Percentiles rank a stretch among this genome's conserved stretches.
Evolutionary conservation across 2,888 invertebrate genomes (phyloP).

Genomic region (Chrysolina americana): DNA sequence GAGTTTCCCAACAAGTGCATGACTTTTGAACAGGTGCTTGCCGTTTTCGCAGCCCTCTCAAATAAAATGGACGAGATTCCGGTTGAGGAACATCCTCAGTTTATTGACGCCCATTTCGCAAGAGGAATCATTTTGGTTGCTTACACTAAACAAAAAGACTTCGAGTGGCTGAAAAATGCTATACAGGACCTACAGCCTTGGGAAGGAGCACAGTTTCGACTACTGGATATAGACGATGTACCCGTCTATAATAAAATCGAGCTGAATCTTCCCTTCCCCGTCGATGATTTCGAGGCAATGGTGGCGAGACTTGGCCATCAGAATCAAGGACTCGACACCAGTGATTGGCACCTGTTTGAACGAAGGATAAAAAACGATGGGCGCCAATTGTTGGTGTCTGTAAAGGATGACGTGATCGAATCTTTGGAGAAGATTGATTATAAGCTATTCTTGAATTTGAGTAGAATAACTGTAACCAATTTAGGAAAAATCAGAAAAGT

Average conservation of each 20-base stretch:
- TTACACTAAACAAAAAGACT: constrained; percentile 1
- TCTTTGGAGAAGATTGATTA: constrained; percentile 19
- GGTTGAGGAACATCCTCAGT: not conserved
- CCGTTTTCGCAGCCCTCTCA: not conserved
- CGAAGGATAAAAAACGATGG: constrained; percentile 16
- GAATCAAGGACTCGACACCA: constrained; percentile 30
- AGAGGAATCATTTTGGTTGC: constrained; percentile 10
- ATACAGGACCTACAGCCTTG: not conserved
- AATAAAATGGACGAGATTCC: constrained; percentile 9
- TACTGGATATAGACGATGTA: constrained; percentile 10
- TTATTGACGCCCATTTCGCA: not conserved
- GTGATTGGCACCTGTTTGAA: constrained; percentile 30
- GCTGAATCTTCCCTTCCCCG: constrained; percentile 24
- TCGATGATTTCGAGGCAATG: constrained; percentile 25
- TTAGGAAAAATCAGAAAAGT: constrained; percentile 24
- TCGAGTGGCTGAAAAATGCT: constrained; percentile 3
- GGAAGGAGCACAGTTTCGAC: constrained; percentile 1
- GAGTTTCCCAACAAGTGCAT: constrained; percentile 6
- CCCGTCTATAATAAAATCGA: constrained; percentile 32
- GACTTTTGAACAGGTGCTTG: not conserved
- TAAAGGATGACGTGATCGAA: constrained; percentile 21
- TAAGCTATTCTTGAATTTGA: constrained; percentile 31
- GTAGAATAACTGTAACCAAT: constrained; percentile 25
- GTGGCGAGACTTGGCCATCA: constrained; percentile 31
- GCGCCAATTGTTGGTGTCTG: constrained; percentile 6